phyloP scores from a whole-genome alignment of 1,140 invertebrate genomes.

The Eubasilissa regina region DNA sequence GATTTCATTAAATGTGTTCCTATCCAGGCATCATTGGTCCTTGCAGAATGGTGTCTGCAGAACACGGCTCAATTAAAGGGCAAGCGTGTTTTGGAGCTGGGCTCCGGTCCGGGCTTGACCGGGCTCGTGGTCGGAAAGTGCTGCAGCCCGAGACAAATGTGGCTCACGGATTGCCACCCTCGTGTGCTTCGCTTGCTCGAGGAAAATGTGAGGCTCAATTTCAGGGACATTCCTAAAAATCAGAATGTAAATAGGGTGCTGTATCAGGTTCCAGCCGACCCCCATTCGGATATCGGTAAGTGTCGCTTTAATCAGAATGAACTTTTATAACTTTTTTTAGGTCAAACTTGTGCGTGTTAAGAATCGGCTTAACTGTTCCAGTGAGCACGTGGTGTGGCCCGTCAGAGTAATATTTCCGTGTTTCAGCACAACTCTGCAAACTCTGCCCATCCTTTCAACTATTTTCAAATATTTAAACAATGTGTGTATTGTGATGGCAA shows the following conservation, averaged over 20 bases:
- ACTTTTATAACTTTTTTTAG: too few species aligned
- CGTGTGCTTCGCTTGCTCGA: slow-evolving; percentile 69
- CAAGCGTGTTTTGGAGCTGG: slow-evolving; percentile 74
- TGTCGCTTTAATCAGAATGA: neutral
- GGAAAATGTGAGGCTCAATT: slow-evolving; percentile 70
- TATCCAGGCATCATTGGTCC: slow-evolving; percentile 68
- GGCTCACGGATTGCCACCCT: slow-evolving; percentile 73
- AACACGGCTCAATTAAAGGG: slow-evolving; percentile 65
- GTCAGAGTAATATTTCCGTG: too few species aligned
- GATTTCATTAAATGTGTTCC: too few species aligned
- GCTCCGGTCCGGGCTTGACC: slow-evolving; percentile 74
- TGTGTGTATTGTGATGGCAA: too few species aligned
- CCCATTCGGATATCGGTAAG: slow-evolving; percentile 19
- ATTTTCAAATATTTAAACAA: too few species aligned
- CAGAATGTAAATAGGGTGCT: neutral
- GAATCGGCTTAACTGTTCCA: too few species aligned
- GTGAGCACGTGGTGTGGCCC: too few species aligned
- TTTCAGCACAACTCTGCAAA: too few species aligned
- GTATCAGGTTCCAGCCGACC: neutral
- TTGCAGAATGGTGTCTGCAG: slow-evolving; percentile 72
- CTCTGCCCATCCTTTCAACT: too few species aligned
- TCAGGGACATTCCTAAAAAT: neutral
- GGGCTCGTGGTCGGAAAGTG: slow-evolving; percentile 68
- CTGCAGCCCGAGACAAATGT: slow-evolving; percentile 69
- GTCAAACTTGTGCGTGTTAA: too few species aligned